Evolutionary conservation across 2,113 vertebrate genomes (phyloP).

Genomic region (Mellivora capensis): DNA sequence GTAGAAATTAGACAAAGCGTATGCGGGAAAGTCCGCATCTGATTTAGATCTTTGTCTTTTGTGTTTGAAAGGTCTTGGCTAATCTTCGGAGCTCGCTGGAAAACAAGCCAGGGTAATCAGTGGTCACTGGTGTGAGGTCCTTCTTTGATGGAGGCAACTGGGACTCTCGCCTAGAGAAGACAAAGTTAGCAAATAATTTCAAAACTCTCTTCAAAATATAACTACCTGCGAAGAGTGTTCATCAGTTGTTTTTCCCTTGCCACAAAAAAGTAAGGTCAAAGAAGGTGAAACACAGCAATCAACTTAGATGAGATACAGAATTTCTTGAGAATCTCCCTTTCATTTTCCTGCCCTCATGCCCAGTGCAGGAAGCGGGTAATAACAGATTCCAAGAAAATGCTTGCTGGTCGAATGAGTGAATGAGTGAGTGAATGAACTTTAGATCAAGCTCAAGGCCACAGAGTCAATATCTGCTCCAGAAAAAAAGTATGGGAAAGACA

Average conservation of each 20-base stretch:
- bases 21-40: background rate
- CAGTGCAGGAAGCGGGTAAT: background rate
- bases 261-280: background rate
- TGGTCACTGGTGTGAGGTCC: no score
- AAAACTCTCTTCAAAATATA: background rate
- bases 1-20: background rate
- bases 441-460: background rate
- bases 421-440: background rate
- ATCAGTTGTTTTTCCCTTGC: background rate
- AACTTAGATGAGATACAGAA: background rate
- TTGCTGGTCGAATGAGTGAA: background rate
- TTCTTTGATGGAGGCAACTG: background rate
- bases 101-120: accelerated
- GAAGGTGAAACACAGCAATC: no score
- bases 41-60: background rate
- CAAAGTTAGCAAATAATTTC: background rate
- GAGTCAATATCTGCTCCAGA: background rate
- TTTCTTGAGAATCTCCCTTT: background rate
- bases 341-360: background rate
- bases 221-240: background rate
- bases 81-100: background rate
- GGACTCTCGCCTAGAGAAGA: background rate
- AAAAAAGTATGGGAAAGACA: background rate
- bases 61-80: background rate
- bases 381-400: background rate